Evolutionary conservation across 2,797 vertebrate species (phyloP).

Genomic region (Sebastes hopkinsi): DNA sequence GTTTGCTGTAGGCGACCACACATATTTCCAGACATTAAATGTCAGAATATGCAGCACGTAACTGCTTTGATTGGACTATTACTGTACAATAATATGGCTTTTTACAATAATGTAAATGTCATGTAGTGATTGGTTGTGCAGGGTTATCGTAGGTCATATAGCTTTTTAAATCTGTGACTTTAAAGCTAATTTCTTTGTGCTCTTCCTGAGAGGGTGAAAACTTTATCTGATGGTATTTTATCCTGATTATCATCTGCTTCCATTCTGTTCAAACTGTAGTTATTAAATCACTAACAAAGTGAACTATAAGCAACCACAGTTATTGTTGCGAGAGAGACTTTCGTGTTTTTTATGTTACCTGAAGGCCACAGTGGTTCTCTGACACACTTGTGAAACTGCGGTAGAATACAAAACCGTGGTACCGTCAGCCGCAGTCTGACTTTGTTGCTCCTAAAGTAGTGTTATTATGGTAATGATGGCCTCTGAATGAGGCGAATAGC

Average conservation of each 20-base stretch:
- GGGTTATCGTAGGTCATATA: neutral
- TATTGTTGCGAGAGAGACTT: neutral
- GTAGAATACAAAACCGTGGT: too few species aligned
- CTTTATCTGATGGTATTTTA: neutral
- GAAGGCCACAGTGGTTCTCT: too few species aligned
- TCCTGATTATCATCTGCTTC: neutral
- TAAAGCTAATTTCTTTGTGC: neutral
- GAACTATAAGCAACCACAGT: neutral
- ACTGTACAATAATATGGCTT: neutral
- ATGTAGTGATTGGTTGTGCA: neutral
- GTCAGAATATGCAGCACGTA: neutral
- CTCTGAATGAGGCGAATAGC: neutral
- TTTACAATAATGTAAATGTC: neutral
- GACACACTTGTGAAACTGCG: too few species aligned
- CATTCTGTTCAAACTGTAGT: neutral
- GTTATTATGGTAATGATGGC: neutral
- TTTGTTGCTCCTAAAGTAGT: too few species aligned
- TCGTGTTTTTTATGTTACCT: too few species aligned
- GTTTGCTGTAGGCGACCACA: too few species aligned
- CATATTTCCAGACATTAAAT: neutral
- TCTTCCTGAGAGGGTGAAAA: neutral
- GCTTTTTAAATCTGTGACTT: neutral
- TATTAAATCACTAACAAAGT: neutral
- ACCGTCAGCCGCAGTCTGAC: too few species aligned
- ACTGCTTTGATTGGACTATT: neutral